Conservation (phyloP, 2,888 invertebrate genomes). For the Ormyrus thymus region DNA sequence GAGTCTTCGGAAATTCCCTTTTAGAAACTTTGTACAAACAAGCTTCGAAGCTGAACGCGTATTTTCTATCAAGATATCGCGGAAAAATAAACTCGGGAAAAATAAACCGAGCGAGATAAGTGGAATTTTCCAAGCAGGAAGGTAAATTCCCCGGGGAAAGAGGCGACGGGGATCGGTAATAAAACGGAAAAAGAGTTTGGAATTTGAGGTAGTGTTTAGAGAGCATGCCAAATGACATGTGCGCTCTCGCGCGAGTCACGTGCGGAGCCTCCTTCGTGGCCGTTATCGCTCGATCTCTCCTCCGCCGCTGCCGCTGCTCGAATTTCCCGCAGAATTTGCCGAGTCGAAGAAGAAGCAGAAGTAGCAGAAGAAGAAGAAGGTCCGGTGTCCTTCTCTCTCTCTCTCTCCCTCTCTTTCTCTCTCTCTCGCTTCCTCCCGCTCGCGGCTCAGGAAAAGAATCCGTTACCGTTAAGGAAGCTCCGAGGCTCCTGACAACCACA, state of each 20-base stretch:
- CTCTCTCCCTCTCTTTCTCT: conserved; percentile 5
- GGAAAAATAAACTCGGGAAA: neutral
- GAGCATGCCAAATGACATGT: conserved; percentile 44
- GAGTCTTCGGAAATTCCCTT: neutral
- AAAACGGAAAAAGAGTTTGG: neutral
- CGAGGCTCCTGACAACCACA: conserved; percentile 53
- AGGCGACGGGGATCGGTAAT: neutral
- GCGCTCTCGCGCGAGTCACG: conserved; percentile 41
- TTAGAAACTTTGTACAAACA: too few relatives aligned
- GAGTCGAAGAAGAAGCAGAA: conserved; percentile 6
- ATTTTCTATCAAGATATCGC: neutral
- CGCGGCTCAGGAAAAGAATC: conserved; percentile 56
- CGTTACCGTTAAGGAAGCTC: conserved; percentile 69
- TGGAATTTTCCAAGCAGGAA: neutral
- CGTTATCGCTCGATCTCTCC: conserved; percentile 42
- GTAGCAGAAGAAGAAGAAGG: neutral
- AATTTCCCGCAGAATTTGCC: conserved; percentile 55
- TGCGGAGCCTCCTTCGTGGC: conserved; percentile 34
- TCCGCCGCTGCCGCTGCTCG: conserved; percentile 47
- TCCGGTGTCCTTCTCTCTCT: conserved; percentile 20
- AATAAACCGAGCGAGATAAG: neutral
- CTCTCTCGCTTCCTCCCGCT: conserved; percentile 15
- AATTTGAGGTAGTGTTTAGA: neutral
- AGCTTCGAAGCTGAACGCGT: too few relatives aligned
- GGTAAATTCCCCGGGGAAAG: too few relatives aligned